Evolutionary conservation across 1,140 invertebrate species (phyloP).

Genomic region (Drosophila navojoa): DNA sequence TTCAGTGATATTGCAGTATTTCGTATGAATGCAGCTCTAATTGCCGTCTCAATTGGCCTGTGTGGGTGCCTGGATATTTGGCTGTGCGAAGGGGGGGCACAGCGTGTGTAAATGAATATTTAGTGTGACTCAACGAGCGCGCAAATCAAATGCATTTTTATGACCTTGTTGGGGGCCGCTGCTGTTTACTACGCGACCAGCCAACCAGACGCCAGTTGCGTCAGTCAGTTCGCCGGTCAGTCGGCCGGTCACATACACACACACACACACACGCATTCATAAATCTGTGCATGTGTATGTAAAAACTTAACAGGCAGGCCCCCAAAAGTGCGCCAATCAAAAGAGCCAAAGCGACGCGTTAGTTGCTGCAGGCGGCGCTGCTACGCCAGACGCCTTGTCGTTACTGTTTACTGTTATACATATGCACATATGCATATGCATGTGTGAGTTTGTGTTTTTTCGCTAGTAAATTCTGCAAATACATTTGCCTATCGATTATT

Average conservation of each 20-base stretch:
- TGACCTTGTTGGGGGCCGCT: slow-evolving; percentile 35
- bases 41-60: slow-evolving; percentile 35
- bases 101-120: slow-evolving; percentile 21
- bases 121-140: slow-evolving; percentile 26
- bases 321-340: slow-evolving; percentile 67
- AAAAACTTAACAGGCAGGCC: slow-evolving; percentile 46
- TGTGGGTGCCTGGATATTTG: neutral
- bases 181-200: slow-evolving; percentile 18
- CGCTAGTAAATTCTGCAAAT: neutral
- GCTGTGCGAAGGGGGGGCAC: neutral
- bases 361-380: slow-evolving; percentile 23
- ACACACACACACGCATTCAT: neutral
- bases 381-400: neutral
- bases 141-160: slow-evolving; percentile 32
- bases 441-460: neutral
- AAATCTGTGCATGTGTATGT: slow-evolving; percentile 2
- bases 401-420: neutral
- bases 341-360: slow-evolving; percentile 21
- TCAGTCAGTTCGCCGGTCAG: neutral
- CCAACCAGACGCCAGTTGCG: slow-evolving; percentile 15
- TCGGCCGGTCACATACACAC: slow-evolving; percentile 3
- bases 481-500: slow-evolving; percentile 65
- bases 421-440: slow-evolving; percentile 2
- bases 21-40: slow-evolving; percentile 57
- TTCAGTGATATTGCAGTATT: neutral